Evolutionary conservation across 2,888 invertebrate species (phyloP), one percentile per base, ranked within the genome.

Genomic region (Tyria jacobaeae): DNA sequence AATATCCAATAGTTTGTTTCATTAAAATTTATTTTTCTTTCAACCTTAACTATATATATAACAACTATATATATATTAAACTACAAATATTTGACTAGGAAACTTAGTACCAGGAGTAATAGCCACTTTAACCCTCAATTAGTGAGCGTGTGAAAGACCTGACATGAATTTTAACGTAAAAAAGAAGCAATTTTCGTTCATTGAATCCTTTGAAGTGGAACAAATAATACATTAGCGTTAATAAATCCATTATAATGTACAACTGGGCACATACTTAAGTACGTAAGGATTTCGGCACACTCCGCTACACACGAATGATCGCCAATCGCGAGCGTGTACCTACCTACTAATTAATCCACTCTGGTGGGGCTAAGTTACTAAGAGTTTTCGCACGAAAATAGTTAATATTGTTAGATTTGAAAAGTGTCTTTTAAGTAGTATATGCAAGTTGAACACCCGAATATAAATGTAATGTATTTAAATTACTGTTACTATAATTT

Each of bases 251-350:
- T 62, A 62, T 56, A 55, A 15, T 54, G 60, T 63, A 49, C 64
- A 21, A 44, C 4, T 74, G 71, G 15, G 27, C 15, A 49, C 70
- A 75, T 77, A n/a, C n/a, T n/a, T n/a, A 75, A 65, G 71, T 73
- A 75, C 85, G 64, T 71, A 71, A 75, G 66, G 66, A 57, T 56
- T 57, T 61, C 64, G 71, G 69, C 75, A 76, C 85, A 86, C 79
- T 79, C 76, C 79, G 85, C 65, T 85, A 76, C 86, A 86, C 79
- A 77, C 76, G 79, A 86, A 62, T 84, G 87, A 83, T 89, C 91
- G 76, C 92, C 93, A 93, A 93, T 93, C 82, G 88, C 80, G 76
- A 83, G 79, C 72, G 73, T 65, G 82, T 78, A 80, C 83, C 82
- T 87, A 84, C 83, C 85, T 86, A 86, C 83, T 89, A 90, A 90